Conservation (phyloP, 2,113 vertebrate species). For the Reinhardtius hippoglossoides region DNA sequence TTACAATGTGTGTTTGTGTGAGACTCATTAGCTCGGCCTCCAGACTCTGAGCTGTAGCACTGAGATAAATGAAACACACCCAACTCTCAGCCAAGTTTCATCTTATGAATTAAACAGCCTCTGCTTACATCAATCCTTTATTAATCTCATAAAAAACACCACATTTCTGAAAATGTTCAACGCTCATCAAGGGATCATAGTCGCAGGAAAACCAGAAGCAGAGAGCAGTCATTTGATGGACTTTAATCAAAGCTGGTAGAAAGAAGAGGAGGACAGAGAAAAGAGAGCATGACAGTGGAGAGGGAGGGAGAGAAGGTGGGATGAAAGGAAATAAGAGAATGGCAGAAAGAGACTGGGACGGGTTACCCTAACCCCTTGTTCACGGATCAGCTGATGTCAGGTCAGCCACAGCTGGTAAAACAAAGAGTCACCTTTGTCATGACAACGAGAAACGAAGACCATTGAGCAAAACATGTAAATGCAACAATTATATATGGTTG, state of each 20-base stretch:
- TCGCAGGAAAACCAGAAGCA: conserved; percentile 10
- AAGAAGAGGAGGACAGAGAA: background rate
- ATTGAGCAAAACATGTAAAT: no score
- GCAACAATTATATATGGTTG: no score
- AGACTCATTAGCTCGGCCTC: conserved; percentile 42
- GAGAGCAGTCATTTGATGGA: conserved; percentile 3
- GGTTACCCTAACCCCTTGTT: no score
- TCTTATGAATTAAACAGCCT: conserved; percentile 62
- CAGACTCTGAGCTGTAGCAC: conserved; percentile 36
- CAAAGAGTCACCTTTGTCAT: no score
- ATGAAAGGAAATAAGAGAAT: background rate
- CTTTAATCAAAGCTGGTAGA: conserved; percentile 6
- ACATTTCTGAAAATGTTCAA: background rate
- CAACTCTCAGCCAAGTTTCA: conserved; percentile 55
- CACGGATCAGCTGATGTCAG: no score
- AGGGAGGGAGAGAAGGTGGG: background rate
- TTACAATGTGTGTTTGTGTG: background rate
- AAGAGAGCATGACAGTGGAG: background rate
- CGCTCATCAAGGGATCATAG: conserved; percentile 35
- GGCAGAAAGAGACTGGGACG: background rate
- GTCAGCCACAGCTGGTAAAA: no score
- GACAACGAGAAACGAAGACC: no score
- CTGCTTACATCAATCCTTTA: conserved; percentile 62
- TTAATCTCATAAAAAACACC: conserved; percentile 32
- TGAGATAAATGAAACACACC: conserved; percentile 60